Evolutionary conservation across 2,888 invertebrate species (phyloP).

Genomic region (Bimastos eiseni): DNA sequence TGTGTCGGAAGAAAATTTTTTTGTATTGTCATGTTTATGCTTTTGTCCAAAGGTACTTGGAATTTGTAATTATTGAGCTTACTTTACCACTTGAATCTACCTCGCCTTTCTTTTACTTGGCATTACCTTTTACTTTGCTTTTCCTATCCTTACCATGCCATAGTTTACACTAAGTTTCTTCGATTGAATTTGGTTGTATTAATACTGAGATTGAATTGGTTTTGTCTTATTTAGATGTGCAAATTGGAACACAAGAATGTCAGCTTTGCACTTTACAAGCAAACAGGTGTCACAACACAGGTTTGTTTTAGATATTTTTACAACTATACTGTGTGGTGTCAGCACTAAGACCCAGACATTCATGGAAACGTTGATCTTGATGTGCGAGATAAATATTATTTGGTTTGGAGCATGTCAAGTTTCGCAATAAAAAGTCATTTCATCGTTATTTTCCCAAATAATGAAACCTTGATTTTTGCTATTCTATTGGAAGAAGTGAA

Average conservation of each 20-base stretch:
- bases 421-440: too few species aligned
- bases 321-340: too few species aligned
- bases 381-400: too few species aligned
- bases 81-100: background rate
- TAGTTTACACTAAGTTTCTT: background rate
- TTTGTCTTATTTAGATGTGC: slow-evolving; percentile 50
- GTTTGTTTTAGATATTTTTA: background rate
- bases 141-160: background rate
- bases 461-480: too few species aligned
- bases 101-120: background rate
- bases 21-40: background rate
- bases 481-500: too few species aligned
- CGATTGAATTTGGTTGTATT: too few species aligned
- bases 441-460: too few species aligned
- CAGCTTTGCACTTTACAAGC: slow-evolving; percentile 56
- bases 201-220: background rate
- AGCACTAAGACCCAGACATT: too few species aligned
- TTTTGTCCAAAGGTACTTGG: background rate
- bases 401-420: too few species aligned
- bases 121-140: too few species aligned
- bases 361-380: too few species aligned
- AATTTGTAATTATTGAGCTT: background rate
- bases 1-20: too few species aligned
- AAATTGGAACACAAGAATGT: slow-evolving; percentile 55
- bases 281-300: background rate